Conservation (phyloP, 2,797 vertebrate species). For the Cynopterus sphinx region DNA sequence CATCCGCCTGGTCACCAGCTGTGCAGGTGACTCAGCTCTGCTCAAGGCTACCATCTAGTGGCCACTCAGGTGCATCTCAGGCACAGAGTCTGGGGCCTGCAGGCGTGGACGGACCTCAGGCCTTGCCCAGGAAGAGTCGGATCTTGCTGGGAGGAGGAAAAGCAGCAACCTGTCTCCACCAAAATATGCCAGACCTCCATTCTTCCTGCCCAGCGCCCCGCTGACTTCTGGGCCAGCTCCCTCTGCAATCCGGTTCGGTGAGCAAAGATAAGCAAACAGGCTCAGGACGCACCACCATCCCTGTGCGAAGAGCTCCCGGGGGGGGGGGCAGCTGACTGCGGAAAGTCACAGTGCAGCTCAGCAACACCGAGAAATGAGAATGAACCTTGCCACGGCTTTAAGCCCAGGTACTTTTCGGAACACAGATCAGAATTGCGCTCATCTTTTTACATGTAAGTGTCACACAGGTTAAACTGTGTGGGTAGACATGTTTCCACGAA, state of each 20-base stretch:
- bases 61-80: background rate
- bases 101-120: background rate
- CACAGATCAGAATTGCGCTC: background rate
- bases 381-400: background rate
- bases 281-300: rapidly evolving
- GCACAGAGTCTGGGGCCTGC: background rate
- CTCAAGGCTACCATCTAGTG: conserved; percentile 49
- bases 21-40: background rate
- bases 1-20: no score
- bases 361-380: background rate
- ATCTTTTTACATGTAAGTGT: background rate
- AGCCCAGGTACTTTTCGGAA: background rate
- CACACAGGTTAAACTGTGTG: background rate
- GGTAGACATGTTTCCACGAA: background rate
- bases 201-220: background rate
- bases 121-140: background rate
- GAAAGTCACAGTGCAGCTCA: background rate
- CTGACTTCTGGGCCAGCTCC: background rate
- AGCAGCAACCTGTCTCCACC: background rate
- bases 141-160: background rate
- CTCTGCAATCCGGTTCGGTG: background rate
- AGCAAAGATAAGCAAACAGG: background rate
- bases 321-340: background rate
- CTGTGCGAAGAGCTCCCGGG: background rate
- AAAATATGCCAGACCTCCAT: background rate